Conservation (phyloP, 2,888 invertebrate species). For the Lasioglossum villosulum region DNA sequence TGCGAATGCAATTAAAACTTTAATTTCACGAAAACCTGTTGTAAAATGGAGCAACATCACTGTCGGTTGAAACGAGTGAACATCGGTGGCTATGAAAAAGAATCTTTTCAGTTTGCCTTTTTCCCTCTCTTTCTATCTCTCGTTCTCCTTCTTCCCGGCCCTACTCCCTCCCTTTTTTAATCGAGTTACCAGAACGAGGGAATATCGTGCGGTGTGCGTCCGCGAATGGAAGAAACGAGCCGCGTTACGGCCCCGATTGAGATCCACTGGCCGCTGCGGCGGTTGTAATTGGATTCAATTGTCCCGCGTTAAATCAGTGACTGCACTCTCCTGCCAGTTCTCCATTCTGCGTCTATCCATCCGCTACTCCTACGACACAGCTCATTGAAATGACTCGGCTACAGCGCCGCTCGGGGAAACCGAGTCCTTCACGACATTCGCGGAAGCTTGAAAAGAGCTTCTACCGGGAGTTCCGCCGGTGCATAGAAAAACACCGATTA, state of each 20-base stretch:
- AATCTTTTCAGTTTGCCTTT: background rate
- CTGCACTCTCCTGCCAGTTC: slow-evolving; percentile 78
- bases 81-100: slow-evolving; percentile 1
- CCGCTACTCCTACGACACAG: slow-evolving; percentile 78
- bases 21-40: slow-evolving; percentile 24
- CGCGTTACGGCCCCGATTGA: slow-evolving; percentile 71
- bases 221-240: slow-evolving; percentile 53
- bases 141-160: background rate
- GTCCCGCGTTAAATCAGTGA: slow-evolving; percentile 84
- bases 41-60: slow-evolving; percentile 1
- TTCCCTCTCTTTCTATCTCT: background rate
- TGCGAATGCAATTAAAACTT: slow-evolving; percentile 37
- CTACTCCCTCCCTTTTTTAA: slow-evolving; percentile 1
- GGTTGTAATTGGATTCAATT: slow-evolving; percentile 84
- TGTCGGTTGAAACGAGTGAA: slow-evolving; percentile 5
- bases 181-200: slow-evolving; percentile 27
- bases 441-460: slow-evolving; percentile 60
- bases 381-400: slow-evolving; percentile 78
- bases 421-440: slow-evolving; percentile 65
- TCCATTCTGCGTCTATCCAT: slow-evolving; percentile 78
- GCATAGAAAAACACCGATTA: slow-evolving; percentile 60
- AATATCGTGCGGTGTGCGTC: background rate
- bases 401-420: slow-evolving; percentile 70
- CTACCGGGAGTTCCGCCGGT: slow-evolving; percentile 46
- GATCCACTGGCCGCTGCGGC: slow-evolving; percentile 78